Base-by-base conservation (phyloP, 2,797 vertebrate genomes). In the Heteromormyrus szaboi region DNA sequence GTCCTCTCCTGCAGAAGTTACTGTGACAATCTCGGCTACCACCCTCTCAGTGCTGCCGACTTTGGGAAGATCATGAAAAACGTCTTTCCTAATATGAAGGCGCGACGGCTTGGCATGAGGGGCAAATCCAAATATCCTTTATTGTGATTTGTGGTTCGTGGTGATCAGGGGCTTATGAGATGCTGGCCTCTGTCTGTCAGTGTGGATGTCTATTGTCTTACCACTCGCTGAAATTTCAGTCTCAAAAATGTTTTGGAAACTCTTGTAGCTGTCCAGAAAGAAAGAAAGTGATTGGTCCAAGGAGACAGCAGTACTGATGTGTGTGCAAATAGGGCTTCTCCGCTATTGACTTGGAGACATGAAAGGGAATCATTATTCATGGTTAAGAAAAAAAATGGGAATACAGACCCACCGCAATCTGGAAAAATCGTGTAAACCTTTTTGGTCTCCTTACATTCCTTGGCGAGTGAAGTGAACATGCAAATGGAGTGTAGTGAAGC, bases 101-200 rank as follows among this genome's bases (percentile, higher is more conserved):
- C 99, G 4, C 98, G 99, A 91, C 98, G 99, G 91, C 97, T 99
- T 91, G 99, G 99, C 96, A 99, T 98, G 94, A 97, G 99, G 96
- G 99, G 99, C 94, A 99, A 99, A 98, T 99, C 99, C 87, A 99
- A 99, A 99, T 99, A 99, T 99, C 99, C 98, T 99, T 96, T 92
- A 12, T 19, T 25, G 46, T 3, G 17, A 46, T 84, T n/a, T 22
- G 17, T 84, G 41, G 79, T 50, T 88, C 51, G 90, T 2, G 25
- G 65, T 33, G 29, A 72, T 14, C 65, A 14, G 65, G 29, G 65
- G 65, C 29, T 72, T 33, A 72, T 72, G 29, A 17, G 29, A 37
- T 72, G 62, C 25, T 68, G 25, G 62, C 11, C 11, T 29, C 22
- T 12, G 62, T 11, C 62, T 29, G 3, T 93, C 91, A 92, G 44